These are phyloP conservation scores for Caenorhabditis remanei DNA, from an alignment of 1,140 invertebrate genomes.

Conservation along the genomic window DNA sequence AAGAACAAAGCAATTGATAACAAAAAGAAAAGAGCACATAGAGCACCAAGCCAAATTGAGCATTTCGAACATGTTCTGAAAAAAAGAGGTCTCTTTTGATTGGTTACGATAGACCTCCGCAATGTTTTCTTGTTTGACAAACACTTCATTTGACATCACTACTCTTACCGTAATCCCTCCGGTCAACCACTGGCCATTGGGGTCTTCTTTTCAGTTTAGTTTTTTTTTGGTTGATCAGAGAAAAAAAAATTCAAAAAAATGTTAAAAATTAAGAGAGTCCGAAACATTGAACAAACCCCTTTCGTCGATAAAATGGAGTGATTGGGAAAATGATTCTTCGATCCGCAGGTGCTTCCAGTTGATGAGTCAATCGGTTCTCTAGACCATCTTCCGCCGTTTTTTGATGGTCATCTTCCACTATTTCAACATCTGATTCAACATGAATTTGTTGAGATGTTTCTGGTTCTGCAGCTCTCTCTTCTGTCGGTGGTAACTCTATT, in stretches of 20 bases:
- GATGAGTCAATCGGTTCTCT: not conserved
- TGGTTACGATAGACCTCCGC: not conserved
- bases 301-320: conserved; percentile 12
- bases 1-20: conserved; percentile 63
- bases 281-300: not conserved
- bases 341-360: not conserved
- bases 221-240: not conserved
- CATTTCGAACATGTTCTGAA: conserved; percentile 60
- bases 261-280: no score
- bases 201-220: not conserved
- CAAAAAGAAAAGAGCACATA: conserved; percentile 59
- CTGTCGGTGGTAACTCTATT: not conserved
- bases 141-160: conserved; percentile 23
- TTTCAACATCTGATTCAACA: not conserved
- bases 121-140: not conserved
- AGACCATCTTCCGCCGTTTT: not conserved
- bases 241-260: not conserved
- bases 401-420: not conserved
- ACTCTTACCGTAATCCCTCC: conserved; percentile 34
- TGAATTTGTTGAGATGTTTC: not conserved
- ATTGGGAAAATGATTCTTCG: conserved; percentile 34
- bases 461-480: not conserved
- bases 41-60: conserved; percentile 58
- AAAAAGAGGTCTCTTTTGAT: no score
- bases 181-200: conserved; percentile 1